phyloP scores from a whole-genome alignment of 1,140 invertebrate genomes.

The Mercenaria mercenaria region DNA sequence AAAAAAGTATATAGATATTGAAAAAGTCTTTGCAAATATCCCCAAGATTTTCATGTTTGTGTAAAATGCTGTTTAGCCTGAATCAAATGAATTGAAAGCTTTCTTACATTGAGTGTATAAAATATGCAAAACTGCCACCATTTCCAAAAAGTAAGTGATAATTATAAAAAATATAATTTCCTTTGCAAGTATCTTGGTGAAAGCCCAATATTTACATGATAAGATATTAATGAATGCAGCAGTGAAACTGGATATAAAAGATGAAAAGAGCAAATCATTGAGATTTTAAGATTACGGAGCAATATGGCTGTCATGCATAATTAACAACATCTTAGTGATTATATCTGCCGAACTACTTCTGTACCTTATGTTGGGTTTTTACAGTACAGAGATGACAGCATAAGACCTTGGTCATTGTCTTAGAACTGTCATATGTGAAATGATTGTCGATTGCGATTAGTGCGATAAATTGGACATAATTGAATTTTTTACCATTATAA shows the following conservation, averaged over 20 bases:
- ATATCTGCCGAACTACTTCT: background rate
- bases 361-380: background rate
- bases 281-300: background rate
- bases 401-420: background rate
- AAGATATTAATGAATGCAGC: background rate
- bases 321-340: slow-evolving; percentile 10
- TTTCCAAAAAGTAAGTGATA: too few relatives aligned
- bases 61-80: too few relatives aligned
- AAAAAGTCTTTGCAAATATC: too few relatives aligned
- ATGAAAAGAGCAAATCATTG: background rate
- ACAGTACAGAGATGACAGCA: background rate
- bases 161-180: too few relatives aligned
- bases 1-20: too few relatives aligned
- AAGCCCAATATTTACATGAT: background rate
- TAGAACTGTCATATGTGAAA: background rate
- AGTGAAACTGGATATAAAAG: background rate
- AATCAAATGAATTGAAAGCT: too few relatives aligned
- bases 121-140: too few relatives aligned
- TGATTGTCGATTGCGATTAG: background rate
- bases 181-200: too few relatives aligned
- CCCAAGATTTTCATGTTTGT: too few relatives aligned
- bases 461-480: slow-evolving; percentile 11
- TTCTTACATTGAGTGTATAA: too few relatives aligned
- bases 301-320: slow-evolving; percentile 40
- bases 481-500: slow-evolving; percentile 13